Conservation (phyloP, 1,140 invertebrate species). For the Drosophila watanabei region DNA sequence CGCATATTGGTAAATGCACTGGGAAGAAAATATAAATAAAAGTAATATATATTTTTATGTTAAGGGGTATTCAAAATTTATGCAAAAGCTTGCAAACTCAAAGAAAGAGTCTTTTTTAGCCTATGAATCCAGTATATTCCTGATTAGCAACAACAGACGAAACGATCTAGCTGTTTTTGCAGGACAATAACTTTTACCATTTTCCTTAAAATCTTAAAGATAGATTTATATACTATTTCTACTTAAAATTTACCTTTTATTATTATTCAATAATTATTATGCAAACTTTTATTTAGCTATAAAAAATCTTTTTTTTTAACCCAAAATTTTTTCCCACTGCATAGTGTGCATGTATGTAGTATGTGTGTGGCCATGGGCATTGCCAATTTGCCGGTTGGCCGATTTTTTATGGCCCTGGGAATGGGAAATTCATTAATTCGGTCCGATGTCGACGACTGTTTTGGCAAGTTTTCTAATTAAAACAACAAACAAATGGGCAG, state of each 20-base stretch:
- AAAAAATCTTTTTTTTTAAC: not conserved
- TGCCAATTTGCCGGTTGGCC: slow-evolving; percentile 75
- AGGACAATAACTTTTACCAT: no score
- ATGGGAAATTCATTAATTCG: slow-evolving; percentile 78
- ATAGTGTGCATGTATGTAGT: slow-evolving; percentile 2
- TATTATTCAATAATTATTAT: no score
- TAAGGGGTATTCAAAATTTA: no score
- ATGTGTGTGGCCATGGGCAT: slow-evolving; percentile 31
- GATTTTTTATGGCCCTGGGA: slow-evolving; percentile 66
- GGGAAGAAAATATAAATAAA: not conserved
- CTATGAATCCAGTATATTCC: no score
- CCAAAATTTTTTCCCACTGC: slow-evolving; percentile 7
- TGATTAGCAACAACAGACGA: no score
- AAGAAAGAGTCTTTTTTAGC: no score
- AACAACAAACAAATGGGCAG: slow-evolving; percentile 81
- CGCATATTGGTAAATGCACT: not conserved
- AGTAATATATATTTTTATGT: not conserved
- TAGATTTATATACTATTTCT: no score
- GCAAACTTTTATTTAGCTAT: no score
- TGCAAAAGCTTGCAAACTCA: no score
- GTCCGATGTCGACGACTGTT: slow-evolving; percentile 54
- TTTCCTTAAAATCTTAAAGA: no score
- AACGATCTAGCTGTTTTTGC: no score
- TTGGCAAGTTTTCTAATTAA: slow-evolving; percentile 81
- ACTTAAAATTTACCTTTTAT: no score